Percentiles rank a stretch among this genome's conserved stretches.
Evolutionary conservation across 2,113 vertebrate species (phyloP).

Genomic region (Melanerpes aurifrons): DNA sequence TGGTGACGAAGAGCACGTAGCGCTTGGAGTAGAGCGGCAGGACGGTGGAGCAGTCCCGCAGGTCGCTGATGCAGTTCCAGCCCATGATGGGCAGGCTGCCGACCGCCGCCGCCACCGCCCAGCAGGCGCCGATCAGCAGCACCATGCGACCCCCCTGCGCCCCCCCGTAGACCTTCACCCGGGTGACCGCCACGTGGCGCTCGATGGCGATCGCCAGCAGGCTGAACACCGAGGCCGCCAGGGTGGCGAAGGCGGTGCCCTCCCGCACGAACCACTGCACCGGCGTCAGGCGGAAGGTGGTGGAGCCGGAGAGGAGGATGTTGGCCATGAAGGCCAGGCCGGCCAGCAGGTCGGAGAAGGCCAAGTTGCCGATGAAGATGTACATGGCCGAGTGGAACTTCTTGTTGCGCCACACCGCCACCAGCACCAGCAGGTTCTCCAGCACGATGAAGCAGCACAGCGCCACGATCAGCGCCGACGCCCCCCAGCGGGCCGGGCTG

Average conservation of each 20-base stretch:
- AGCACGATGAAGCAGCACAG: constrained; percentile 90
- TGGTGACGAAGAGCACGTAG: constrained; percentile 90
- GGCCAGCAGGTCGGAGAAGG: constrained; percentile 90
- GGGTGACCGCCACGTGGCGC: constrained; percentile 91
- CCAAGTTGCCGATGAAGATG: constrained; percentile 95
- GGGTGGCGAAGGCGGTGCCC: constrained; percentile 90
- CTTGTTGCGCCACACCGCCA: constrained; percentile 90
- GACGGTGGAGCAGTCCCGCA: constrained; percentile 86
- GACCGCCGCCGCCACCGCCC: constrained; percentile 88
- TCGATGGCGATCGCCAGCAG: constrained; percentile 95
- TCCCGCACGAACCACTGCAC: constrained; percentile 95
- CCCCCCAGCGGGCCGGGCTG: constrained; percentile 12
- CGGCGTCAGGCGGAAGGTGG: constrained; percentile 82
- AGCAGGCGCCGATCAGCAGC: constrained; percentile 92
- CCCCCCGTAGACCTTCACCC: constrained; percentile 90
- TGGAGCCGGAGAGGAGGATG: constrained; percentile 84
- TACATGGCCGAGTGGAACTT: constrained; percentile 97
- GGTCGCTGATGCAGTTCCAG: constrained; percentile 92
- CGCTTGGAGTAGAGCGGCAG: constrained; percentile 93
- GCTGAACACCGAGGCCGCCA: constrained; percentile 94
- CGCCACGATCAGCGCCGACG: constrained; percentile 80
- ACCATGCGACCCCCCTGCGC: constrained; percentile 91
- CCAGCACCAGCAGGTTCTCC: constrained; percentile 92
- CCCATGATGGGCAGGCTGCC: constrained; percentile 93
- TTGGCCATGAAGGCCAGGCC: constrained; percentile 92